Conservation (phyloP, 2,113 vertebrate genomes). For the Deroptyus accipitrinus region DNA sequence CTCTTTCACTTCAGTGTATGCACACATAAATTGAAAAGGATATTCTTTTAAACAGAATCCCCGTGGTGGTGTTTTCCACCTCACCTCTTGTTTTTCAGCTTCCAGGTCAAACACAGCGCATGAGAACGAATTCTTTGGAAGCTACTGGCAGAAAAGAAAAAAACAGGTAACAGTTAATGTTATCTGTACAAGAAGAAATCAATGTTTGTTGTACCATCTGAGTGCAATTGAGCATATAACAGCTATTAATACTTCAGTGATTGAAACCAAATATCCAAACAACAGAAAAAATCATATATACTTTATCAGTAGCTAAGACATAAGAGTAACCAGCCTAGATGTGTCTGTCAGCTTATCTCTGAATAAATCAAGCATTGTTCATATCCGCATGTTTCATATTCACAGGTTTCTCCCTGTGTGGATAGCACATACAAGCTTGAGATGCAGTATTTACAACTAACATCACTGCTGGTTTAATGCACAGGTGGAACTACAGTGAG, state of each 20-base stretch:
- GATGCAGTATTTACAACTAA: not conserved
- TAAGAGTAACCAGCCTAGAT: not conserved
- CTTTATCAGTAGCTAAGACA: not conserved
- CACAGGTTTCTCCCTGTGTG: not conserved
- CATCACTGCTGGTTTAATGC: not conserved
- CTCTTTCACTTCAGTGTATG: not conserved
- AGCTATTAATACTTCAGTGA: not conserved
- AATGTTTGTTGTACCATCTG: not conserved
- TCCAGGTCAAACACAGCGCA: not conserved
- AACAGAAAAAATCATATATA: not conserved
- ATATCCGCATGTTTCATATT: not conserved
- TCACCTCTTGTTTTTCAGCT: not conserved
- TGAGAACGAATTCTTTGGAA: not conserved
- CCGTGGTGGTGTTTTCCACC: not conserved
- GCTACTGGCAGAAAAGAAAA: not conserved
- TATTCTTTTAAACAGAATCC: not conserved
- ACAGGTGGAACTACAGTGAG: not conserved
- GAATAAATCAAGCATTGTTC: not conserved
- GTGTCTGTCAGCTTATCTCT: not conserved
- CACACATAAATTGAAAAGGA: not conserved
- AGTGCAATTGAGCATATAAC: not conserved
- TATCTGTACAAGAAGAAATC: not conserved
- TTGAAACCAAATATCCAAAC: not conserved
- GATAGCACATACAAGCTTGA: not conserved
- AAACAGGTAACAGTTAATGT: not conserved